A percentile compares a stretch with the other conserved stretches of the same genome.
Evolutionary conservation across 2,888 invertebrate species (phyloP).

Genomic region (Hybos culiciformis): DNA sequence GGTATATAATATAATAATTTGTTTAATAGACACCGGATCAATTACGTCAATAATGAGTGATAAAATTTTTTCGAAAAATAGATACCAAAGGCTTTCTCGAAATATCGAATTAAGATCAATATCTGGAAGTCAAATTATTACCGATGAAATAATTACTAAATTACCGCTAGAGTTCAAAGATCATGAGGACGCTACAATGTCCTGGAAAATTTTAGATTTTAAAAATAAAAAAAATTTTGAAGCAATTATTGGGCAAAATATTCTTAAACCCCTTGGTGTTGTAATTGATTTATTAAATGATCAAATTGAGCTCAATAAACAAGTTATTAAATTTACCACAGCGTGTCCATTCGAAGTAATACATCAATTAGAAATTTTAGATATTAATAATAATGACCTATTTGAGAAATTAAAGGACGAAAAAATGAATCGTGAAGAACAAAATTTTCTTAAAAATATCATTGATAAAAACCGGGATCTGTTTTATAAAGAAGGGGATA

Average conservation of each 20-base stretch:
- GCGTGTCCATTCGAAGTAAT: background rate
- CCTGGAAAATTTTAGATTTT: background rate
- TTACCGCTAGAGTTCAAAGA: background rate
- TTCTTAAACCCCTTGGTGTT: background rate
- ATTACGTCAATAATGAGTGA: background rate
- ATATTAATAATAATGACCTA: background rate
- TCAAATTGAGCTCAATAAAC: background rate
- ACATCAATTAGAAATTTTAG: background rate
- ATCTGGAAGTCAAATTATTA: background rate
- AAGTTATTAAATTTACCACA: background rate
- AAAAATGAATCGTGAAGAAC: constrained; percentile 7
- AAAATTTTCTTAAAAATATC: background rate
- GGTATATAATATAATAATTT: background rate
- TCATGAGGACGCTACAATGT: background rate
- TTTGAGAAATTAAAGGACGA: constrained; percentile 4
- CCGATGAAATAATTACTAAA: background rate
- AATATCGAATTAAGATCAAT: background rate
- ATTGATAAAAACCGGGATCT: constrained; percentile 3
- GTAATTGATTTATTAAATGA: background rate
- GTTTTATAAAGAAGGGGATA: constrained; percentile 4
- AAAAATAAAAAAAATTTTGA: background rate
- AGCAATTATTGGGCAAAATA: background rate
- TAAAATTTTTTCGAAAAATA: background rate
- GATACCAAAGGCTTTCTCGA: background rate
- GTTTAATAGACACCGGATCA: background rate